Base-by-base conservation (phyloP, 2,113 vertebrate genomes). In the Macquaria ambigua region DNA sequence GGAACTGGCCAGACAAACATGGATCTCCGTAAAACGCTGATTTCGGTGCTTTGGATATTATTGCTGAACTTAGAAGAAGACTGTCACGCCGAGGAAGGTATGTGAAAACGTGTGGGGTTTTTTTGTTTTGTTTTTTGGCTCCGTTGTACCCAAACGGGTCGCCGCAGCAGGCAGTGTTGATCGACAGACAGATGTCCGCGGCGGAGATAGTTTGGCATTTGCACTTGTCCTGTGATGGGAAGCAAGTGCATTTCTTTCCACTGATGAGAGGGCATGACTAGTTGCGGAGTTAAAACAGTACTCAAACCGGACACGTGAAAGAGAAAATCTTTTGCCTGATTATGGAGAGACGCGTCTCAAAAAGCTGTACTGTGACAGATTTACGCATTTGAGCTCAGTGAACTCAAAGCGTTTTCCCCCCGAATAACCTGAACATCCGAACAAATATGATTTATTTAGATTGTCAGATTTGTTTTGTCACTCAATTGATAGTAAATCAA, bases 1-100 rank as follows among this genome's bases (percentile, higher is more conserved):
- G 82, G 85, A 91, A 84, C 92, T 90, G 93, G 72, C 48, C 87
- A 92, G 61, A 90, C 78, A 89, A 96, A 93, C 91, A 96, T 96
- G 96, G 95, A 95, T 94, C 93, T 89, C 83, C 90, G 84, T 93
- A 93, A 90, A 84, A 90, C 93, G 71, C 83, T 94, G 77, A 23
- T 89, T 63, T 85, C 91, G 87, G 25, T 96, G 82, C 88, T 95
- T 89, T 96, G 96, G 96, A 96, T 96, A 88, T 95, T 96, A 95
- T 43, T 93, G 78, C 88, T 95, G 86, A 91, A 88, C 56, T 70
- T 77, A 73, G 76, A 87, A 2, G 84, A 82, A 74, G 77, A 91
- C 70, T 87, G 82, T 72, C 31, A 53, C 41, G 86, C 93, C 0
- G 96, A 96, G 41, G 95, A 96, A 96, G 96, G 96, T 96, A 94